Conservation (phyloP, 1,140 invertebrate species). For the Drosophila carrolli region DNA sequence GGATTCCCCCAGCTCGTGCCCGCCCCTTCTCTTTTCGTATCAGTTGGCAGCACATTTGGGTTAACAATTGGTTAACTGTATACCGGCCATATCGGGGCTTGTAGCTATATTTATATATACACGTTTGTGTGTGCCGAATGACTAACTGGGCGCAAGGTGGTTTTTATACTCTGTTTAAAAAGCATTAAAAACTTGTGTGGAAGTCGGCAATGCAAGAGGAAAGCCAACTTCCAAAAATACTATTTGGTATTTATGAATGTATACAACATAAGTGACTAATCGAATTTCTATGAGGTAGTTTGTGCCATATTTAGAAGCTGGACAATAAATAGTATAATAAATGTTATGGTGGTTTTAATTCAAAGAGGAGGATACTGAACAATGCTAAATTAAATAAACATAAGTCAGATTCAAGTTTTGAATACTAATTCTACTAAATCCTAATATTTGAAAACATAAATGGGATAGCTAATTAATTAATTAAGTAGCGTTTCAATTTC, state of each 20-base stretch:
- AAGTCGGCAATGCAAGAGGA: conserved; percentile 31
- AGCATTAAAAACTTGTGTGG: conserved; percentile 33
- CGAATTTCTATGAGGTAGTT: conserved; percentile 6
- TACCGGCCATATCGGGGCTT: conserved; percentile 58
- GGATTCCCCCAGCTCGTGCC: conserved; percentile 1
- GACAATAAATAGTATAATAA: conserved; percentile 9
- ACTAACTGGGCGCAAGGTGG: conserved; percentile 80
- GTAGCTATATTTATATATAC: conserved; percentile 43
- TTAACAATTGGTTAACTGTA: conserved; percentile 81
- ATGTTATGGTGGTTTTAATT: neutral
- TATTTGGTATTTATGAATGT: conserved; percentile 24
- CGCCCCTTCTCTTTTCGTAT: conserved; percentile 34
- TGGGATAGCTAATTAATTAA: no score
- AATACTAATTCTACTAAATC: no score
- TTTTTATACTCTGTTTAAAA: conserved; percentile 63
- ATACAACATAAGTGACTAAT: conserved; percentile 17
- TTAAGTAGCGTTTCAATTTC: no score
- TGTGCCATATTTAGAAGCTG: neutral
- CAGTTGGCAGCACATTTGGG: conserved; percentile 81
- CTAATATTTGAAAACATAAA: neutral
- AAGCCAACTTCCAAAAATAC: conserved; percentile 34
- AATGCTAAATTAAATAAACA: no score
- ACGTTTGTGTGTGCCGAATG: conserved; percentile 55
- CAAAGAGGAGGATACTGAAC: neutral
- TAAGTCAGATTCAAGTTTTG: no score